Base-by-base conservation (phyloP, 2,797 vertebrate genomes). In the Naso thynnoides region DNA sequence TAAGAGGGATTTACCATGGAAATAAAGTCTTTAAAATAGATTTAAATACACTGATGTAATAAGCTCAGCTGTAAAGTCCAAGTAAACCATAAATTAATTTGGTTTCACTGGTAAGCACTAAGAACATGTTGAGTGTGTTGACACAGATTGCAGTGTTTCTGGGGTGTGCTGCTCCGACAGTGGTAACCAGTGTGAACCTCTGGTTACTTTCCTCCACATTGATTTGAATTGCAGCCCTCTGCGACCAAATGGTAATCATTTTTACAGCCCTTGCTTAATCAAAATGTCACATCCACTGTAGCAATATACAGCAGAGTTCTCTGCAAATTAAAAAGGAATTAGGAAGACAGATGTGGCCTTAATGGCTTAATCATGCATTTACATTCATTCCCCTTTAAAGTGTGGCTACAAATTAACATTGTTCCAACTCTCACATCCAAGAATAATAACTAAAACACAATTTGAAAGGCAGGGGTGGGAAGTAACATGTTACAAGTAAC, bases 311-410 rank as follows among this genome's bases (percentile, higher is more conserved):
- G 79, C 78, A 50, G 75, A 88, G 85, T 88, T 89, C 87, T 89
- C 69, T n/a, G 71, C 86, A 86, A 94, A 94, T 94, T 93, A 93
- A 94, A 92, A 92, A 90, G 50, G 86, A 94, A 94, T 95, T 89
- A 93, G 82, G 85, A 67, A 73, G 90, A 89, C 93, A 95, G 92
- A 95, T 95, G 94, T 91, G 87, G 66, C 79, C 87, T 91, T 94
- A 94, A 94, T 94, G 88, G 78, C 87, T 91, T 93, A 93, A 94
- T 94, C 89, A 91, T 84, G 88, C 80, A 73, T 90, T 88, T 82
- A 88, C 83, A 80, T 90, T 92, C 57, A 63, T 86, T n/a, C n/a
- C 86, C 82, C 81, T 86, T 79, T 88, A 87, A 91, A 93, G 80
- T 76, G 59, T 9, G 23, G 76, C 69, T 75, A 53, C 74, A 73